Base-by-base conservation (phyloP, 2,888 invertebrate species). In the Aleiodes alternator region DNA sequence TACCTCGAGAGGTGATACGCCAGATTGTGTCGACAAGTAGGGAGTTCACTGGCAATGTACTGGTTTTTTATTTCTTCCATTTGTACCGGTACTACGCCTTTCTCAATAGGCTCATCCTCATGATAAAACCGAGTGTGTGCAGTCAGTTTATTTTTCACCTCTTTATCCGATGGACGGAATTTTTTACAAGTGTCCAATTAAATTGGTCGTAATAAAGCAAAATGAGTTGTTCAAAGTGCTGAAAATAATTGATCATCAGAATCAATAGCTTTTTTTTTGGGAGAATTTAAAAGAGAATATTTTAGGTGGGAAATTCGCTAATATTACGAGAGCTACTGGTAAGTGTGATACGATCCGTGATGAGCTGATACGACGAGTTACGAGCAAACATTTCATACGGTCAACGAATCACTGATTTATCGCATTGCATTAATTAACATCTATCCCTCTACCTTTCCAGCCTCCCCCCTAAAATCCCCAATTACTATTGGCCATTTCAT, bases 141-240 rank as follows among this genome's bases (percentile, higher is more conserved):
- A 74, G 78, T 82, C 87, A 88, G 87, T 88, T 82, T 83, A 85
- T 83, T 85, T 83, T 82, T 82, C 84, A 84, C 85, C 82, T 84
- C 81, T 81, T 82, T 81, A 80, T 82, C 83, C 85, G 86, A 88
- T 88, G 87, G 87, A 85, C 83, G 85, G 81, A 81, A 23, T 38
- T 64, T 43, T 23, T 48, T 43, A 64, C 23, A 75, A 79, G 73
- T 76, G 59, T 69, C 59, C 34, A 53, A 55, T 51, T 68, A 12
- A 51, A 66, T 68, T 76, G 68, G 53, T 71, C 57, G 50, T 34
- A 68, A 48, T 38, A 64, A 16, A 4, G 64, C 43, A 43, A 23
- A 12, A 64, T 64, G n/a, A 64, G 5, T 64, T 14, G 11, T 7
- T 14, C 48, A 59, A 59, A 43, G 43, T 43, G 43, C 14, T 61